Evolutionary conservation across 1,140 invertebrate species (phyloP), one percentile per base, ranked within the genome.

Genomic region (Zophobas atratus): DNA sequence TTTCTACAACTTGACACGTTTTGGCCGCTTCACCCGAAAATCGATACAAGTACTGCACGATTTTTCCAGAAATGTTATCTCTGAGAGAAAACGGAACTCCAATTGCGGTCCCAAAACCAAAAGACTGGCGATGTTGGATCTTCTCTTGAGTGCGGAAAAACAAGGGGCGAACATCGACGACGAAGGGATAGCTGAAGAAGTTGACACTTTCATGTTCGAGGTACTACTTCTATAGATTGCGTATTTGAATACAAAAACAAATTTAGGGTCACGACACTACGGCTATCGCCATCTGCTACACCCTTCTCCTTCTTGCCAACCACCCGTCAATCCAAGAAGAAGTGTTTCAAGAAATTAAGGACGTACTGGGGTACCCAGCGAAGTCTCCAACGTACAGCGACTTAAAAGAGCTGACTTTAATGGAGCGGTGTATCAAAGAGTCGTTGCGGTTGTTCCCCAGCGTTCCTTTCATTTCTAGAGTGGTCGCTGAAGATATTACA

Each of bases 191-290:
- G 88, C 91, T 75, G 94, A 95, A 84, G 94, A 96, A 89, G 93
- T 95, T 2, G 93, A 95, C 83, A 95, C 93, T 0, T 95, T 95
- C 82, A 93, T 94, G 89, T 95, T 95, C 86, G 93, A 92, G 87
- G 86, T 86, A 70, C 3, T 46, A 46, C 6, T 3, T 46, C 6
- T 49, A 2, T 33, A 51, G 6, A 46, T 46, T 4, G 3, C 6
- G 43, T 46, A 46, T 51, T 51, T 67, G 1, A 35, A 36, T 35
- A 34, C 48, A n/a, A 33, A 41, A 33, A 2, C 2, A 8, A 36
- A 80, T 79, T 63, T 53, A 81, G 86, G 87, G 86, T 32, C 86
- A 88, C 74, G 86, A 87, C 53, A 88, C 86, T 1, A 87, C 86
- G 0, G 83, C 87, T 1, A 82, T 84, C 33, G 84, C 84, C 1